phyloP scores from a whole-genome alignment of 2,888 invertebrate genomes.

The Eupithecia subumbrata region DNA sequence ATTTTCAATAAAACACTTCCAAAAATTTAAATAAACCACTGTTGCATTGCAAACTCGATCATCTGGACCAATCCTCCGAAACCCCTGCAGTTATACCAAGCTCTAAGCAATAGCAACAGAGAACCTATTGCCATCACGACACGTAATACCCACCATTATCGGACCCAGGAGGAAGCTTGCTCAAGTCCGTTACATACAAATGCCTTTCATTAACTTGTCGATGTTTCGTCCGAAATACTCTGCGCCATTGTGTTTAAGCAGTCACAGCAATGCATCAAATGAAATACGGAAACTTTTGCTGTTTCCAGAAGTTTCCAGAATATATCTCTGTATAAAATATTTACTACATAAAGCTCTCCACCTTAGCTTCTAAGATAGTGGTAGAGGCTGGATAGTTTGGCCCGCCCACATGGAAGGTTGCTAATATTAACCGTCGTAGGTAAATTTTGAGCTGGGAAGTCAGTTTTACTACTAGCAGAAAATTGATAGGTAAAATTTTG shows the following conservation, averaged over 20 bases:
- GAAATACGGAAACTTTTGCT: constrained; percentile 23
- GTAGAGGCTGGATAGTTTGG: not conserved
- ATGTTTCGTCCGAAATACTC: constrained; percentile 71
- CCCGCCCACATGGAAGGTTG: constrained; percentile 1
- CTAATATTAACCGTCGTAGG: not conserved
- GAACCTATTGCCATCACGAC: constrained; percentile 51
- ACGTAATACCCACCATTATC: constrained; percentile 67
- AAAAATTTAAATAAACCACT: not conserved
- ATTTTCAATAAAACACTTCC: not conserved
- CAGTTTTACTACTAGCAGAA: not conserved
- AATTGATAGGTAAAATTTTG: not conserved
- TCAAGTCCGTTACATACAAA: constrained; percentile 82
- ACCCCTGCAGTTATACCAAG: too few relatives aligned
- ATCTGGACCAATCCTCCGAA: too few relatives aligned
- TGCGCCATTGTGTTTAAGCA: constrained; percentile 66
- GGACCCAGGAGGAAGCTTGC: constrained; percentile 76
- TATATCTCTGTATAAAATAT: not conserved
- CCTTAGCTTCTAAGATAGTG: not conserved
- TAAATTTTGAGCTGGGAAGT: not conserved
- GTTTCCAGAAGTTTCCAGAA: not conserved
- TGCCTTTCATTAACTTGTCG: constrained; percentile 81
- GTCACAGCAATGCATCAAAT: constrained; percentile 49
- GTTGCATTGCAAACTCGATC: not conserved
- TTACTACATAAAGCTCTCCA: not conserved
- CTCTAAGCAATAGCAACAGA: not conserved